Percentiles rank a stretch among this genome's conserved stretches.
These are phyloP conservation scores for Eupithecia dodoneata DNA, from an alignment of 2,888 invertebrate species.

Conservation along the genomic window DNA sequence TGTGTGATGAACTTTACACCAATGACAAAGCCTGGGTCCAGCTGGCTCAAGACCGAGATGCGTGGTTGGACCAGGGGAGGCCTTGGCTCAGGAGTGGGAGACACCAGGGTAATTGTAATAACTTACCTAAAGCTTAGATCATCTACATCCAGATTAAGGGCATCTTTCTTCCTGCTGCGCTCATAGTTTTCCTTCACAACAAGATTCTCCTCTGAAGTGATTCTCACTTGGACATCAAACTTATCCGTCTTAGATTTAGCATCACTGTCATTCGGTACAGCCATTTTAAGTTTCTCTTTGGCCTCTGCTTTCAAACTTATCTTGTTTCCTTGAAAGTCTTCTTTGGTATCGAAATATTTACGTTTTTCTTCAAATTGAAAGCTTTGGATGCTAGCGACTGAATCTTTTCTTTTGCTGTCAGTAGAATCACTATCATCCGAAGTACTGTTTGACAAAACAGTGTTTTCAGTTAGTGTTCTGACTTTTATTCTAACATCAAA, in stretches of 20 bases:
- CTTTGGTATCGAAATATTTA: conserved; percentile 62
- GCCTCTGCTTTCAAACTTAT: conserved; percentile 65
- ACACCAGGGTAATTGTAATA: neutral
- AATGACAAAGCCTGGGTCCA: no score
- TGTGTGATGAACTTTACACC: no score
- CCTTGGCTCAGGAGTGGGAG: no score
- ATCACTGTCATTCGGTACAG: conserved; percentile 77
- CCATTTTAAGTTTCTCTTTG: conserved; percentile 76
- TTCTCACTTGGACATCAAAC: conserved; percentile 79
- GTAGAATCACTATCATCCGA: conserved; percentile 74
- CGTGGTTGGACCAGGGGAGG: no score
- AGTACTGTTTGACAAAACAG: conserved; percentile 65
- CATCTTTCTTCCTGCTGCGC: conserved; percentile 66
- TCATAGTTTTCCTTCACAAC: conserved; percentile 72
- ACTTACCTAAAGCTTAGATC: conserved; percentile 80
- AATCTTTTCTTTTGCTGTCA: conserved; percentile 52
- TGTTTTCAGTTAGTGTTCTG: conserved; percentile 74
- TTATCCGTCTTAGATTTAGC: conserved; percentile 73
- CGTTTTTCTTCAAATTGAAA: conserved; percentile 62
- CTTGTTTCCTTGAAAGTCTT: conserved; percentile 58
- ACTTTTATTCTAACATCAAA: conserved; percentile 84
- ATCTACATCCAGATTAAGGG: conserved; percentile 82
- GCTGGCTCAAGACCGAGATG: no score
- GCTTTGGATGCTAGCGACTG: conserved; percentile 47
- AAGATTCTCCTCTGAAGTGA: conserved; percentile 79